These are phyloP conservation scores for Aphaenogaster ashmeadi DNA, from an alignment of 1,140 invertebrate species.

Conservation along the genomic window DNA sequence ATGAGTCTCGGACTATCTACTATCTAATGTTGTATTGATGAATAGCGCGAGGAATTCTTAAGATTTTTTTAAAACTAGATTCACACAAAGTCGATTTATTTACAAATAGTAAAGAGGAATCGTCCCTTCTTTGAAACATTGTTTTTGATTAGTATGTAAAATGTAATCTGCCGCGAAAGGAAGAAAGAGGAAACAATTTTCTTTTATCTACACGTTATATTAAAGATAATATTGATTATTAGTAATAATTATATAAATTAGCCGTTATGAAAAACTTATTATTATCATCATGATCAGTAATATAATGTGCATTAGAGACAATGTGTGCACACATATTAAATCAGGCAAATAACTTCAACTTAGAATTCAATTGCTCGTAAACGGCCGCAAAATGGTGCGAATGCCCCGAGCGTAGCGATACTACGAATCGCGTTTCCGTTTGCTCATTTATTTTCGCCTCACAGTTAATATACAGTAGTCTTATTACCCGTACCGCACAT, in stretches of 20 bases:
- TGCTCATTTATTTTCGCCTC: conserved; percentile 49
- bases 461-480: conserved; percentile 16
- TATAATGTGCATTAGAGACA: neutral
- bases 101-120: neutral
- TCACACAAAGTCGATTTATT: neutral
- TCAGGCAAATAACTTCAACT: neutral
- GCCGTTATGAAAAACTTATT: conserved; percentile 6
- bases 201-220: neutral
- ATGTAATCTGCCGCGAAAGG: neutral
- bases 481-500: conserved; percentile 2
- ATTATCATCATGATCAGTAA: neutral
- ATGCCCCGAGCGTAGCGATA: neutral
- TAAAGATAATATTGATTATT: neutral
- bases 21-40: neutral
- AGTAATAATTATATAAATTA: neutral
- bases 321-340: neutral
- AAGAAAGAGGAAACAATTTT: neutral
- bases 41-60: conserved; percentile 3
- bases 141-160: neutral
- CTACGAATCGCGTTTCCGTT: conserved; percentile 32
- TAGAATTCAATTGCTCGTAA: conserved; percentile 12
- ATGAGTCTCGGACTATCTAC: neutral
- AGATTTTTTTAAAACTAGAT: neutral
- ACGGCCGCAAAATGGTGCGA: neutral
- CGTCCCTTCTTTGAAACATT: neutral